Evolutionary conservation across 1,140 invertebrate species (phyloP).

Genomic region (Drosophila busckii): DNA sequence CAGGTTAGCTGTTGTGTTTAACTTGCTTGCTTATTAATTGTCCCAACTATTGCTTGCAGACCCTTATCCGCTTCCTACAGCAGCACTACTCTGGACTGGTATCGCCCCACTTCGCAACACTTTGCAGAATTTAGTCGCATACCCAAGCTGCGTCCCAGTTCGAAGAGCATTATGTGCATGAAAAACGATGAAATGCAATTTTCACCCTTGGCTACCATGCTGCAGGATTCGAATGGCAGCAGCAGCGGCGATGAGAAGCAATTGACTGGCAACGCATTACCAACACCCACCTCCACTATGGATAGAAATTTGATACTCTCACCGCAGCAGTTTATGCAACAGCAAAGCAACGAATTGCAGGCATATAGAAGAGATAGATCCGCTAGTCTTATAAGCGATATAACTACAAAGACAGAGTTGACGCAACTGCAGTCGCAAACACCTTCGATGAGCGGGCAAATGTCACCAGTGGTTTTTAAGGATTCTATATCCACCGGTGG

Average conservation of each 20-base stretch:
- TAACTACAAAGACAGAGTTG: too few relatives aligned
- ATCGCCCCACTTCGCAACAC: conserved; percentile 55
- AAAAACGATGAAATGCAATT: conserved; percentile 65
- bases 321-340: conserved; percentile 57
- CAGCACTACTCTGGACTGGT: conserved; percentile 56
- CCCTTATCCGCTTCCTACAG: conserved; percentile 54
- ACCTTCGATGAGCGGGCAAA: conserved; percentile 33
- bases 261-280: conserved; percentile 15
- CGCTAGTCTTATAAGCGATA: conserved; percentile 32
- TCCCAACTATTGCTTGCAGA: neutral
- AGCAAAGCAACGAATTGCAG: conserved; percentile 34
- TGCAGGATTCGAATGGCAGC: conserved; percentile 72
- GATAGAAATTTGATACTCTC: conserved; percentile 52
- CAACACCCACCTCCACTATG: conserved; percentile 9
- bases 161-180: conserved; percentile 75
- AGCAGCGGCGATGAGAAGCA: conserved; percentile 69
- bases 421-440: neutral
- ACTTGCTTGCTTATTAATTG: too few relatives aligned
- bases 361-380: conserved; percentile 17
- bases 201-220: conserved; percentile 69
- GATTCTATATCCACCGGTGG: conserved; percentile 66
- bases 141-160: conserved; percentile 68
- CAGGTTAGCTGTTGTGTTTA: conserved; percentile 24
- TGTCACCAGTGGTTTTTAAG: conserved; percentile 68
- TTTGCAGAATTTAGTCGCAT: conserved; percentile 75